Evolutionary conservation across 2,797 vertebrate species (phyloP), one percentile per base, ranked within the genome.

Genomic region (Gambelia wislizenii): DNA sequence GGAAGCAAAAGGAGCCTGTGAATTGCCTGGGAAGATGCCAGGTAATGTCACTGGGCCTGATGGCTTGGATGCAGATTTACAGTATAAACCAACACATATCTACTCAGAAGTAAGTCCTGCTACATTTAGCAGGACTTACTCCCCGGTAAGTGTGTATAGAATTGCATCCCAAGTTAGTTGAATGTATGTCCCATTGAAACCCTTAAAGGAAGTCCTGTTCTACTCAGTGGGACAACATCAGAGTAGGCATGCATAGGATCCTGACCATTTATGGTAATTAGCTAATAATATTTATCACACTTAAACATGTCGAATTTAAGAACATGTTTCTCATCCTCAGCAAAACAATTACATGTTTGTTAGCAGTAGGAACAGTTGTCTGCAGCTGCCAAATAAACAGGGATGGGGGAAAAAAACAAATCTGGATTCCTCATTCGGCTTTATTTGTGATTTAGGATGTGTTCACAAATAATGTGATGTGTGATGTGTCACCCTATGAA

Each of bases 361-460:
- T 56, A 18, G 33, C 16, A 1, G 1, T 47, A 80, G 72, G 85
- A 85, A 90, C 33, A 80, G n/a, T n/a, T n/a, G 85, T 49, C 3
- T 91, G 44, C 52, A 89, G 84, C 47, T 87, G 82, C 84, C 13
- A 93, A 69, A 85, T 87, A 39, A 93, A 90, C 88, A 56, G 36
- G 44, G 83, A 79, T 47, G 27, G 77, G 91, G 12, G 9, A 36
- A 79, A 13, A 87, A 88, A 90, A 18, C 88, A 83, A 84, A 87
- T 56, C 80, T 87, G 83, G n/a, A n/a, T 61, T 72, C 90, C 52
- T 56, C 61, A 61, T 75, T 94, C 91, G 92, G 49, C 70, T 72
- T 56, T 76, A 59, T 76, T 83, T 87, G 49, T 84, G n/a, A n/a
- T n/a, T n/a, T n/a, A n/a, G n/a, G n/a, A n/a, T n/a, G n/a, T n/a